phyloP scores from a whole-genome alignment of 2,113 vertebrate species.

The Rattus norvegicus region DNA sequence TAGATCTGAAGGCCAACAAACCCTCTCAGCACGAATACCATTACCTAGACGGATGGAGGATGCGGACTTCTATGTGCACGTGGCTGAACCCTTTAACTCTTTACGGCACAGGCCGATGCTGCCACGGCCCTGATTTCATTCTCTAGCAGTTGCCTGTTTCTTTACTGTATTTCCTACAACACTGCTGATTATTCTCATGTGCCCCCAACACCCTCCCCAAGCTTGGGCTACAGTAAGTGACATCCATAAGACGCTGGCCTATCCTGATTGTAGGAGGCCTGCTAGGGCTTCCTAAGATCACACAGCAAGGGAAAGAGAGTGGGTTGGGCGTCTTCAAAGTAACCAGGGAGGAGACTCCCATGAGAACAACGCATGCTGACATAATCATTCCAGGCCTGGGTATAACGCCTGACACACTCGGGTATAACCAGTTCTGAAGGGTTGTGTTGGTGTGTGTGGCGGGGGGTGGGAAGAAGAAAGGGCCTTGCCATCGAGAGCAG shows the following conservation, averaged over 20 bases:
- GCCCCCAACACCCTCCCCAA: background rate
- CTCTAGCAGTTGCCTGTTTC: background rate
- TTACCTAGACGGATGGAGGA: background rate
- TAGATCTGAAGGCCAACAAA: background rate
- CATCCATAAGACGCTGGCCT: background rate
- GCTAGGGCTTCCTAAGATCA: background rate
- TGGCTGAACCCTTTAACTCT: background rate
- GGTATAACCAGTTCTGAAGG: background rate
- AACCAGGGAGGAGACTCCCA: background rate
- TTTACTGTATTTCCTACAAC: background rate
- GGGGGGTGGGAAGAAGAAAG: too few relatives aligned
- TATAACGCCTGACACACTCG: rapidly evolving
- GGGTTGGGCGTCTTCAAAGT: background rate
- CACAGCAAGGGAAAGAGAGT: background rate
- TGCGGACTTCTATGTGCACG: background rate
- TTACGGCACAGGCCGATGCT: conserved; percentile 1
- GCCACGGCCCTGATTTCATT: background rate
- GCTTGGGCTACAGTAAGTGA: background rate
- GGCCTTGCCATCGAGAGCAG: background rate
- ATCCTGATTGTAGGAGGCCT: background rate
- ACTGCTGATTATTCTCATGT: background rate
- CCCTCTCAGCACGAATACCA: too few relatives aligned
- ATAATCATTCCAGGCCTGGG: background rate
- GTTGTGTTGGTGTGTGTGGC: background rate
- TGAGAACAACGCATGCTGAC: background rate